phyloP scores from a whole-genome alignment of 2,797 vertebrate genomes.

The Tapirus indicus region DNA sequence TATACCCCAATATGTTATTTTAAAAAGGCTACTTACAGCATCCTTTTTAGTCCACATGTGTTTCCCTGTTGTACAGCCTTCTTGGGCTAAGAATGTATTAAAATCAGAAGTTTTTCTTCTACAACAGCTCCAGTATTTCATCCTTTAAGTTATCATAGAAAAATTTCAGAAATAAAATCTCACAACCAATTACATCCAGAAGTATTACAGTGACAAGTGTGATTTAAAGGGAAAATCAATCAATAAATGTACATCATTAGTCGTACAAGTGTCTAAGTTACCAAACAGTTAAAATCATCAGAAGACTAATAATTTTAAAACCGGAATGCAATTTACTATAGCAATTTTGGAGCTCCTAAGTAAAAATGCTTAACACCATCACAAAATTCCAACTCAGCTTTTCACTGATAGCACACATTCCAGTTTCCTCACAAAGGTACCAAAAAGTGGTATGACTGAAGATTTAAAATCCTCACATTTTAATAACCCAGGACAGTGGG shows the following conservation, averaged over 20 bases:
- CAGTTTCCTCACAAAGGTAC: neutral
- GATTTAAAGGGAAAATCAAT: neutral
- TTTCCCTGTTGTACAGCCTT: slow-evolving; percentile 94
- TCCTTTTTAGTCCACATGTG: slow-evolving; percentile 97
- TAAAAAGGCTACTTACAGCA: slow-evolving; percentile 88
- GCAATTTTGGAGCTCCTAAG: neutral
- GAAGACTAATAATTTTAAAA: neutral
- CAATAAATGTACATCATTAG: neutral
- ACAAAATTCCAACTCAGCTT: neutral
- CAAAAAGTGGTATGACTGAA: neutral
- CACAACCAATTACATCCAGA: slow-evolving; percentile 15
- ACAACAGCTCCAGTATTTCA: slow-evolving; percentile 99
- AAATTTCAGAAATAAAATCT: slow-evolving; percentile 20
- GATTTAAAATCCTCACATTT: neutral
- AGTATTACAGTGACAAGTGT: neutral
- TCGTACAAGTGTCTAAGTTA: neutral
- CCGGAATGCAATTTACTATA: neutral
- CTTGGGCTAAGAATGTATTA: slow-evolving; percentile 97
- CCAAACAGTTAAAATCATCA: neutral
- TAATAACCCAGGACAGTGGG: neutral
- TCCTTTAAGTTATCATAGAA: slow-evolving; percentile 88
- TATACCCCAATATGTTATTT: neutral
- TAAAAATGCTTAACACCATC: neutral
- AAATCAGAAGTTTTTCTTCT: slow-evolving; percentile 99
- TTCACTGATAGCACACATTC: neutral